A percentile compares a stretch with the other conserved stretches of the same genome.
Conservation (phyloP, 2,113 vertebrate species). For the Marmota monax region DNA sequence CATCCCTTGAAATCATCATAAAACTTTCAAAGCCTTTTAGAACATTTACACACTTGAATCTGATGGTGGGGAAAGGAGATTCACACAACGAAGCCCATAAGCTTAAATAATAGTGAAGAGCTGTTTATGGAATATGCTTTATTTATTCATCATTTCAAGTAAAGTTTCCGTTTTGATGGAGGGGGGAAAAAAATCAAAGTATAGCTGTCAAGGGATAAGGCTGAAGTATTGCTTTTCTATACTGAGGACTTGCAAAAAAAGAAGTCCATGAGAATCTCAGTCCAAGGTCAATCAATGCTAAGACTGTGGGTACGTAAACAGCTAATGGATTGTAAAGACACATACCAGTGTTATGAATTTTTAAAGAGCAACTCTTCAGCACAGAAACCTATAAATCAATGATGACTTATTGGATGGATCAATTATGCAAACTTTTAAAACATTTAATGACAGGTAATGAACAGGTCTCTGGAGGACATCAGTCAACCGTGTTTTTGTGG, state of each 20-base stretch:
- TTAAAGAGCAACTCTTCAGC: constrained; percentile 95
- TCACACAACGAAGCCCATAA: constrained; percentile 93
- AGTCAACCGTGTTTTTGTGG: constrained; percentile 85
- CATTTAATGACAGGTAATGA: constrained; percentile 99
- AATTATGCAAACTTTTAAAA: constrained; percentile 99
- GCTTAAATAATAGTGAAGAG: constrained; percentile 98
- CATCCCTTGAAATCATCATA: constrained; percentile 99
- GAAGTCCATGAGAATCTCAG: constrained; percentile 93
- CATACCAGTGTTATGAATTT: constrained; percentile 97
- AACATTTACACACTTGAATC: constrained; percentile 99
- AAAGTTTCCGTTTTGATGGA: constrained; percentile 94
- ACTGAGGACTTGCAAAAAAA: constrained; percentile 87
- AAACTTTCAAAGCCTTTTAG: constrained; percentile 99
- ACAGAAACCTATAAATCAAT: constrained; percentile 99
- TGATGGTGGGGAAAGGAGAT: constrained; percentile 94
- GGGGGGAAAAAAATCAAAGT: constrained; percentile 92
- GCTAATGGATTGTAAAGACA: constrained; percentile 99
- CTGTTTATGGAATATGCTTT: constrained; percentile 99
- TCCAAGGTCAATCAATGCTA: constrained; percentile 99
- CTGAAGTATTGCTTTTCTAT: constrained; percentile 95
- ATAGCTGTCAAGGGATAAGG: constrained; percentile 90
- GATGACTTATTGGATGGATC: constrained; percentile 98
- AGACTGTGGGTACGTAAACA: constrained; percentile 93
- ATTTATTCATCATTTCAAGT: constrained; percentile 99
- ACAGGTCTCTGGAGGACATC: constrained; percentile 91